Evolutionary conservation across 2,113 vertebrate genomes (phyloP).

Genomic region (Pseudorectes ferrugineus): DNA sequence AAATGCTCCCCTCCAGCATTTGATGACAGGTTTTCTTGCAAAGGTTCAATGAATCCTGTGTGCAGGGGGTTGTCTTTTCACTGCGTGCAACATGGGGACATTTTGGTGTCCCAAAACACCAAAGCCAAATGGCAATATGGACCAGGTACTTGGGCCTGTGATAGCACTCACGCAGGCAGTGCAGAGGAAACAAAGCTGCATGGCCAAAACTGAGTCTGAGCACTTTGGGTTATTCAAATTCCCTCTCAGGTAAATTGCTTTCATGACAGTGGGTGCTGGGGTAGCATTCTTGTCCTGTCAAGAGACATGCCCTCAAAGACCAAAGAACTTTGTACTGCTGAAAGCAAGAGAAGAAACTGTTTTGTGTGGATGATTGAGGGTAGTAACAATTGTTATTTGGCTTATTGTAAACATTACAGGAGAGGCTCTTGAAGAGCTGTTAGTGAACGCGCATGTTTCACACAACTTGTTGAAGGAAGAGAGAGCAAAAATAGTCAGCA

Average conservation of each 20-base stretch:
- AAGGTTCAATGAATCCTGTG: background rate
- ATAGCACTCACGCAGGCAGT: rapidly evolving
- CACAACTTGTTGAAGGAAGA: background rate
- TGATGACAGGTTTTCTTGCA: background rate
- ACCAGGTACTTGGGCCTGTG: background rate
- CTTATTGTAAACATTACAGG: background rate
- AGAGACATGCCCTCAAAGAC: background rate
- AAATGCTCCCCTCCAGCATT: background rate
- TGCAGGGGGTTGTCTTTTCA: background rate
- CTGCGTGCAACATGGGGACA: background rate
- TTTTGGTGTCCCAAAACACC: background rate
- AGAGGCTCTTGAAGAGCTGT: background rate
- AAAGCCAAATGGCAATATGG: background rate
- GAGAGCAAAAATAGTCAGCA: background rate
- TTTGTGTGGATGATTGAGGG: background rate
- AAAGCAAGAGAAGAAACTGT: background rate
- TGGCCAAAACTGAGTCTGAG: background rate
- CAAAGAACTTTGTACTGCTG: background rate
- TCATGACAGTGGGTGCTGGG: background rate
- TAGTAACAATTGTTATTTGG: background rate
- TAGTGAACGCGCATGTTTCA: background rate
- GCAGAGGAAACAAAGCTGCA: background rate
- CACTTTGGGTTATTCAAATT: background rate
- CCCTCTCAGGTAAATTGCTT: background rate
- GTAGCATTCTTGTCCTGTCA: background rate